Base-by-base conservation (phyloP, 2,113 vertebrate genomes). In the Microcebus murinus region DNA sequence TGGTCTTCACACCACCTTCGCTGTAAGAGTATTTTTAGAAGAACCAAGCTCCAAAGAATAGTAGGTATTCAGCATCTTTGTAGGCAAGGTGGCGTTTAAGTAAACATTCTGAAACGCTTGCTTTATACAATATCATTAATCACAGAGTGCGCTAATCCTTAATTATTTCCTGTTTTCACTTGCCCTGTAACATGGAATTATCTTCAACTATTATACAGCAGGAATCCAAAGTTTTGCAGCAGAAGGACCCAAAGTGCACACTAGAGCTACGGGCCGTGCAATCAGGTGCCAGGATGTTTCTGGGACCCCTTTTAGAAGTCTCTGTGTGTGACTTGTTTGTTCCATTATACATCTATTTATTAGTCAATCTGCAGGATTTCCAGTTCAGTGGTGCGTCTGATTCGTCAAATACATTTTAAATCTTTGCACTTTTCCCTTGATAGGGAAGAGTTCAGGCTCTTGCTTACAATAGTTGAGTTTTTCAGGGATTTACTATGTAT, bases 31-130 rank as follows among this genome's bases (percentile, higher is more conserved):
- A 93, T 96, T 97, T 98, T 97, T 97, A 98, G 95, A 94, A 71
- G 50, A 97, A 96, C 17, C 29, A 18, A 95, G 82, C 39, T 83
- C 39, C 45, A 55, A 96, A 88, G 55, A 96, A 85, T 50, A 0
- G 0, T 88, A 96, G 95, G 95, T 95, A 96, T 77, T 97, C 0
- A 71, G 83, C 39, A 96, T 88, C 92, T 96, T 91, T 90, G 63
- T 36, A 93, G 50, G 63, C 36, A 77, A 95, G 20, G 52, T 1
- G 88, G 74, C 23, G 86, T 67, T 63, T 20, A 87, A 97, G 93
- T 70, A 98, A 98, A 98, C 87, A 96, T 74, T 95, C 67, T 93
- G 85, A 97, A 98, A 88, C 77, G n/a, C 93, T 95, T 97, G 87
- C 96, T 98, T 98, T 97, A 96, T 90, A 96, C 0, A 86, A 74